Evolutionary conservation across 2,113 vertebrate species (phyloP).

Genomic region (Gymnocephalus cernua): DNA sequence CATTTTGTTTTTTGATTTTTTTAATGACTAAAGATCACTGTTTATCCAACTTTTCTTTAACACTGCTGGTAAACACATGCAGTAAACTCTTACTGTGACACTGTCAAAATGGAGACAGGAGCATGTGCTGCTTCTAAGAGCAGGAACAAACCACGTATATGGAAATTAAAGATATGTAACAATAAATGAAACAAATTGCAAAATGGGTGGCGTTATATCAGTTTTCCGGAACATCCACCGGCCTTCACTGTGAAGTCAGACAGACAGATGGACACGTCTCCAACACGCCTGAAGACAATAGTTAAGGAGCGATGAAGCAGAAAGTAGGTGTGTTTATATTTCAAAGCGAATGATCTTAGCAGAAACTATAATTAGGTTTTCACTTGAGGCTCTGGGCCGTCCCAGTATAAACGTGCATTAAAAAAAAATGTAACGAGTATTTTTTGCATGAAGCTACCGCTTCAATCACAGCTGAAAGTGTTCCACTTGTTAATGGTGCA

Average conservation of each 20-base stretch:
- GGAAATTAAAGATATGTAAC: neutral
- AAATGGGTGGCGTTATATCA: neutral
- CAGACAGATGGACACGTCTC: slow-evolving; percentile 70
- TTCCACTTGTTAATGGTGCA: neutral
- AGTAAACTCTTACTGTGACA: neutral
- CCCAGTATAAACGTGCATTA: too few species aligned
- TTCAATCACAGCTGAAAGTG: neutral
- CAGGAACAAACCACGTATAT: neutral
- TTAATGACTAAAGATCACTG: neutral
- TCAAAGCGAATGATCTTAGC: too few species aligned
- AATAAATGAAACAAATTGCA: neutral
- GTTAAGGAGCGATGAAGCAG: slow-evolving; percentile 56
- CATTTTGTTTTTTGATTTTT: neutral
- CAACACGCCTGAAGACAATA: slow-evolving; percentile 54
- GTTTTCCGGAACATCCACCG: neutral
- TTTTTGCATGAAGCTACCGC: neutral
- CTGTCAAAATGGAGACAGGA: neutral
- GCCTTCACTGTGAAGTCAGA: slow-evolving; percentile 68
- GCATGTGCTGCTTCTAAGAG: neutral
- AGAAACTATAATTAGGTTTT: neutral
- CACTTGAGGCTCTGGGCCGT: neutral
- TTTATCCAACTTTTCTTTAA: neutral
- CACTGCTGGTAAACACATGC: neutral
- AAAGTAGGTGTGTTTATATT: neutral
- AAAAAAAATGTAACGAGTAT: too few species aligned